phyloP scores from a whole-genome alignment of 1,140 invertebrate genomes.

The Camponotus floridanus region DNA sequence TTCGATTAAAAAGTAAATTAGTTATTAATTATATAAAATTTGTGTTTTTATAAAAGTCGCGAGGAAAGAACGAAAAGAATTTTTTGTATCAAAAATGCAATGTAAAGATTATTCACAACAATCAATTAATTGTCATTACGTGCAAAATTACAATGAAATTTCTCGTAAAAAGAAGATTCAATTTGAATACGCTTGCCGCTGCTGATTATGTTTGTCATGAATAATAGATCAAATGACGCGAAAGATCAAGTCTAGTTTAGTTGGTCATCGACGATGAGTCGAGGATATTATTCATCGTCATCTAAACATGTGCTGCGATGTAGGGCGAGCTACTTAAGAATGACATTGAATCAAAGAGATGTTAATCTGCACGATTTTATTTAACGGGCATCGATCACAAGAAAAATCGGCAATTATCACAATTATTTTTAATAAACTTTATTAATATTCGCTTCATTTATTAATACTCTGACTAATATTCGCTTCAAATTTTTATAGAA shows the following conservation, averaged over 20 bases:
- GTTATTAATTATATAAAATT: not conserved
- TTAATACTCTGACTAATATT: too few relatives aligned
- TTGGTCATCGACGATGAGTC: not conserved
- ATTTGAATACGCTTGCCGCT: not conserved
- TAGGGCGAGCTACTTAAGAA: not conserved
- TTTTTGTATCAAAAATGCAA: not conserved
- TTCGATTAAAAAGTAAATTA: not conserved
- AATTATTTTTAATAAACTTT: not conserved
- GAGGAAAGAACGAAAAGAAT: not conserved
- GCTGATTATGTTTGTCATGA: not conserved
- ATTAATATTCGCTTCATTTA: too few relatives aligned
- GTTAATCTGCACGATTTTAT: constrained; percentile 11
- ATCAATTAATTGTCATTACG: not conserved
- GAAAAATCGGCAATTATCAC: not conserved
- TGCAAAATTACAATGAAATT: not conserved
- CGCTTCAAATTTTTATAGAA: too few relatives aligned
- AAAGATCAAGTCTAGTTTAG: constrained; percentile 5
- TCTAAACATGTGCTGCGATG: not conserved
- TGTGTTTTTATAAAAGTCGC: not conserved
- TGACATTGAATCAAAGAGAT: constrained; percentile 16
- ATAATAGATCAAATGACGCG: constrained; percentile 21
- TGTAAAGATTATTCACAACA: not conserved
- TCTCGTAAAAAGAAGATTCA: not conserved
- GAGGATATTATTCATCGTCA: constrained; percentile 29
- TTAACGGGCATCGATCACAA: not conserved